phyloP scores from a whole-genome alignment of 1,140 invertebrate species.

The Theocolax elegans region DNA sequence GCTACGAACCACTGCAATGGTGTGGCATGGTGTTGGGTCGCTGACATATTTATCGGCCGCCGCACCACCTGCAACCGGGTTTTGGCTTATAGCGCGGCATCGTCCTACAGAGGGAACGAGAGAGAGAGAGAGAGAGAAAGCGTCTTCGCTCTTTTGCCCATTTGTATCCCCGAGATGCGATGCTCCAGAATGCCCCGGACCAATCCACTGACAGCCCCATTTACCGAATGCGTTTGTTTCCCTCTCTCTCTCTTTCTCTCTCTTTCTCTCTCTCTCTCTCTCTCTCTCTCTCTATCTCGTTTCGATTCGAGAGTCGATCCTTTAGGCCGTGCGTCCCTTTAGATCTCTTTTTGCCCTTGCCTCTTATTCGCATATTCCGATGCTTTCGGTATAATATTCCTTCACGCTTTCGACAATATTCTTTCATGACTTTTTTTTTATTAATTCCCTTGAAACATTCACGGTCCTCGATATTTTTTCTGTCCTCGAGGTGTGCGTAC shows the following conservation, averaged over 20 bases:
- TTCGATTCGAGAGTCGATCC: not conserved
- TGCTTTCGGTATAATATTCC: not conserved
- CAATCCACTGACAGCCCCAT: conserved; percentile 45
- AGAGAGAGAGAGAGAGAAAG: conserved; percentile 10
- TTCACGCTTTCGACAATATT: not conserved
- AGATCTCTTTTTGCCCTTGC: not conserved
- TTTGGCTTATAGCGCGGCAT: conserved; percentile 50
- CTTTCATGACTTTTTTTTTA: too few species aligned
- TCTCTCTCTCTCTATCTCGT: not conserved
- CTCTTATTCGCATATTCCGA: conserved; percentile 13
- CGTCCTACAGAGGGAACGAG: conserved; percentile 47
- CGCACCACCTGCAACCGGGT: conserved; percentile 63
- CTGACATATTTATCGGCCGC: conserved; percentile 66
- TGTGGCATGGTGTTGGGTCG: conserved; percentile 59
- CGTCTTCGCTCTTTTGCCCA: conserved; percentile 51
- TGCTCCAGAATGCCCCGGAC: conserved; percentile 16
- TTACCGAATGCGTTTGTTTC: conserved; percentile 31
- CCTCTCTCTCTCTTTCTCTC: not conserved
- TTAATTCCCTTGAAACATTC: too few species aligned
- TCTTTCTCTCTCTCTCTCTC: not conserved
- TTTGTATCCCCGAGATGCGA: conserved; percentile 47
- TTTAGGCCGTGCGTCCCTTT: not conserved
- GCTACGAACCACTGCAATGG: conserved; percentile 18
- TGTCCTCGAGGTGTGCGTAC: too few species aligned
- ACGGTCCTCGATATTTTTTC: too few species aligned